Conservation (phyloP, 2,888 invertebrate genomes). For the Phymatocera aterrima region DNA sequence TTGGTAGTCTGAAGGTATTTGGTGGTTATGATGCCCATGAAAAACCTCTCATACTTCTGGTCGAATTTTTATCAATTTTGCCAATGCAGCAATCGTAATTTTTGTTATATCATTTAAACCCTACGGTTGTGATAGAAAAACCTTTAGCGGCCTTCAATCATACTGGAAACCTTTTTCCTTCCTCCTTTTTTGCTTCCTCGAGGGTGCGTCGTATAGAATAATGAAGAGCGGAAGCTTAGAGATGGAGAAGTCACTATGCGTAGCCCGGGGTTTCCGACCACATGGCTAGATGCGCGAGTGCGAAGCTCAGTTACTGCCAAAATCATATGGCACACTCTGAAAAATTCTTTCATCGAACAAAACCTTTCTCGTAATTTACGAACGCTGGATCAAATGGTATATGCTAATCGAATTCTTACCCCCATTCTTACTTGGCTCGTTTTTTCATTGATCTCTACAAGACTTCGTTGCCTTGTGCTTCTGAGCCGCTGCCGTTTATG, state of each 20-base stretch:
- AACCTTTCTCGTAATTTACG: not conserved
- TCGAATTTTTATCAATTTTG: slow-evolving; percentile 1
- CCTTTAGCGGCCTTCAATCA: slow-evolving; percentile 33
- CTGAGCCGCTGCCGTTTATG: not conserved
- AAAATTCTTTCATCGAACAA: not conserved
- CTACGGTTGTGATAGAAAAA: not conserved
- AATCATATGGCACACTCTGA: slow-evolving; percentile 1
- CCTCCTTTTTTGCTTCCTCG: slow-evolving; percentile 4
- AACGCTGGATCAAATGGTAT: not conserved
- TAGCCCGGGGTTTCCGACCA: slow-evolving; percentile 33
- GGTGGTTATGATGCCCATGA: no score
- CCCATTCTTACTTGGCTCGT: not conserved
- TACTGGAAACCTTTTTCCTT: slow-evolving; percentile 41
- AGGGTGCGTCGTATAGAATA: slow-evolving; percentile 34
- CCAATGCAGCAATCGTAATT: not conserved
- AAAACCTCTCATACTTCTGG: not conserved
- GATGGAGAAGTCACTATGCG: slow-evolving; percentile 6
- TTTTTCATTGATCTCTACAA: not conserved
- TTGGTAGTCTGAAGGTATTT: not conserved
- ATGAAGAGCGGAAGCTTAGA: slow-evolving; percentile 19
- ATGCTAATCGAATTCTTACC: not conserved
- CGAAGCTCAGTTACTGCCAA: slow-evolving; percentile 25
- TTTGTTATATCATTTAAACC: slow-evolving; percentile 18
- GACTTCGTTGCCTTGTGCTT: no score
- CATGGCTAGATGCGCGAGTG: slow-evolving; percentile 24